Base-by-base conservation (phyloP, 2,113 vertebrate genomes). In the Neodon shergylaensis region DNA sequence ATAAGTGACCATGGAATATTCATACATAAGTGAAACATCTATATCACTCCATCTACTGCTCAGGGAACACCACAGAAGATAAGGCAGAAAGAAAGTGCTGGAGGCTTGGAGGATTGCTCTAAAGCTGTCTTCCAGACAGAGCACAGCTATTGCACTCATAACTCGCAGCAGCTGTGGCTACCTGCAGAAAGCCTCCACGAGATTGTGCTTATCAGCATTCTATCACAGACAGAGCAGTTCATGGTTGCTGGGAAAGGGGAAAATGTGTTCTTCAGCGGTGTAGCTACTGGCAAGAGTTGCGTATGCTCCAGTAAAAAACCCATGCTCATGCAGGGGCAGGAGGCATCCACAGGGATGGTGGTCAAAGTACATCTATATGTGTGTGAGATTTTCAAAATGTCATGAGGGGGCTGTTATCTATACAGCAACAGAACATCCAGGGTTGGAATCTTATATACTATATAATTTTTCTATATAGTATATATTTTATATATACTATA, bases 81-180 rank as follows among this genome's bases (percentile, higher is more conserved):
- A 58, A 61, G 78, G 78, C 11, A 49, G 79, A 61, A 58, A 82
- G 36, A 7, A 39, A 14, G 52, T 22, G 33, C 21, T 61, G 21
- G 78, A 81, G 78, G 11, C 19, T 21, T 54, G 33, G 77, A n/a
- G 19, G 52, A 26, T 24, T 13, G 36, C 79, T 58, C 49, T 22
- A 81, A 58, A 14, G 49, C 78, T 81, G 78, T n/a, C 78, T 58
- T n/a, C 52, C 5, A 58, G 33, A 26, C 12, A 58, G 6, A 33
- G 10, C 0, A 2, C 22, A n/a, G 52, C 11, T 3, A 13, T 24
- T 22, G 36, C 36, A n/a, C 52, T n/a, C 52, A n/a, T 6, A n/a
- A 36, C 5, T 24, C 52, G 21, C 33, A 24, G 52, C 49, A 14
- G 33, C 49, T 22, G 9, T 81, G 33, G 78, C 21, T 12, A 36